Conservation (phyloP, 2,888 invertebrate species). For the Liodrosophila aerea region DNA sequence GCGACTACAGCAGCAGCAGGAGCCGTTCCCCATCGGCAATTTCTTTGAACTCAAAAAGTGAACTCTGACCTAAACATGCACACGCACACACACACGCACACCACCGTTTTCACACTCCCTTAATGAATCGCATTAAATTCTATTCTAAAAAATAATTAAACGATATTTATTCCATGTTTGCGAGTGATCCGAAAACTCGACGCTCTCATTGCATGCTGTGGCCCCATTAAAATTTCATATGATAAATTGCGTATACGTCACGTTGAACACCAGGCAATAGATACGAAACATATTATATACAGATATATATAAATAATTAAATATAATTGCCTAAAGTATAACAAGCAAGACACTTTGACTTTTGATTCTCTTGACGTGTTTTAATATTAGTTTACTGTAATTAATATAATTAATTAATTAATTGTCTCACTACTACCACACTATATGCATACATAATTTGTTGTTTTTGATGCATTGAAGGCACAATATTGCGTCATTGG, state of each 20-base stretch:
- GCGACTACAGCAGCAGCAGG: conserved; percentile 18
- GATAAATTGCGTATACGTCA: conserved; percentile 41
- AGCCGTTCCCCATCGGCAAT: conserved; percentile 34
- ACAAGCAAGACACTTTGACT: conserved; percentile 23
- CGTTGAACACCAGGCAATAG: conserved; percentile 18
- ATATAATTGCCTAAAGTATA: no score
- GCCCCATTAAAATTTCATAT: conserved; percentile 39
- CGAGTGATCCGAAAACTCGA: conserved; percentile 29
- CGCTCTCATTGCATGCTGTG: conserved; percentile 53
- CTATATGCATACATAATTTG: conserved; percentile 12
- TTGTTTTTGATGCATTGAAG: background rate
- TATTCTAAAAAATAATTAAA: conserved; percentile 54
- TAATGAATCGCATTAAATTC: no score
- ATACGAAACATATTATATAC: background rate
- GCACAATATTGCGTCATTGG: conserved; percentile 66
- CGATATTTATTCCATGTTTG: conserved; percentile 60
- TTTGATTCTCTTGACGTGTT: background rate
- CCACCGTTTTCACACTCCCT: conserved; percentile 11
- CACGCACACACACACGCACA: conserved; percentile 13
- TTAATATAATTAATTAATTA: conserved; percentile 3
- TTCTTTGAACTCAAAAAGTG: conserved; percentile 62
- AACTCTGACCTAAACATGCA: conserved; percentile 28
- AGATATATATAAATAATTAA: conserved; percentile 29
- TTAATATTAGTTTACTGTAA: conserved; percentile 9
- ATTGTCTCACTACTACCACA: conserved; percentile 10